Evolutionary conservation across 2,797 vertebrate genomes (phyloP), one percentile per base, ranked within the genome.

Genomic region (Acanthopagrus latus): DNA sequence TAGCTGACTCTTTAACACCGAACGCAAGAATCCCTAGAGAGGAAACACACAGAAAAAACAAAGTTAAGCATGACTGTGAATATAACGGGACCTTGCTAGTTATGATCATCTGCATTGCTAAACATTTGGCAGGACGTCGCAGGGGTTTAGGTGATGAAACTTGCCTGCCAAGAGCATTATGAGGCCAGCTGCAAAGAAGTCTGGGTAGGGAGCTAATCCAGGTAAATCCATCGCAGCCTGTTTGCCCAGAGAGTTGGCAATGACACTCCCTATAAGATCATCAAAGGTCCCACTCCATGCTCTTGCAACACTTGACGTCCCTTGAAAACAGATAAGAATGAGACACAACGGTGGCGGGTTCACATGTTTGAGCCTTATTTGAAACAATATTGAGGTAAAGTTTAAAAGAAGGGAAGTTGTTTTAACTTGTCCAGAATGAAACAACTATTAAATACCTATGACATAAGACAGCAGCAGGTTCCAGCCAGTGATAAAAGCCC

Each of bases 281-380:
- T 97, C 96, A 29, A 97, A 97, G 0, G 96, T 97, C 38, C 95
- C 94, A 0, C 96, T 97, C 97, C 97, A 98, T 0, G 97, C 97
- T 74, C 94, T 91, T 72, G 96, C 96, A 3, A 98, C 95, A 0
- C 97, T 97, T 18, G 97, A 96, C 0, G 97, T 96, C 16, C 97
- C 97, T 97, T 86, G 50, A 76, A 63, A 68, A 44, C 11, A 80
- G 5, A 64, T 47, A 51, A 67, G 0, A 56, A 59, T 7, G 2
- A 62, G 21, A 59, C 14, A 51, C 11, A 33, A 62, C 9, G 27
- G 55, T 8, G 7, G 18, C 6, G n/a, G n/a, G 59, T 16, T 43
- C 9, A 62, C 13, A 38, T 2, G 41, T 47, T 52, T 29, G 14
- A 46, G 27, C 20, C 27, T 64, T 5, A 56, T 59, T 68, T 52